Base-by-base conservation (phyloP, 2,888 invertebrate genomes). In the Drosophila monieri region DNA sequence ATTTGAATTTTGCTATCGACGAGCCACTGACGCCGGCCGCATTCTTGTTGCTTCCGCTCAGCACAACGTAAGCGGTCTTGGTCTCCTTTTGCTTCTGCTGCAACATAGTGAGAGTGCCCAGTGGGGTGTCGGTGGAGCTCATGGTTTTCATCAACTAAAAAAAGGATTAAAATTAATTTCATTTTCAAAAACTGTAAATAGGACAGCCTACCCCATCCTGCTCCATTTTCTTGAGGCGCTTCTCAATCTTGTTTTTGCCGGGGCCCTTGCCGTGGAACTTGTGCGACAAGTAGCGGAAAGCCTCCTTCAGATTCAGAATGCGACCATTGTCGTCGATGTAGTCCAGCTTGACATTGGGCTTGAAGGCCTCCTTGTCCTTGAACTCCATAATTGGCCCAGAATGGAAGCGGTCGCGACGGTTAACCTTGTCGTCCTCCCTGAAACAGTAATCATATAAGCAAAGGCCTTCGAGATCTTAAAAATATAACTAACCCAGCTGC, bases 191-290 rank as follows among this genome's bases (percentile, higher is more conserved):
- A n/a, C 12, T 9, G 1, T 8, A 47, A 10, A 5, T 21, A 37
- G 39, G 37, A 23, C 3, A 1, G 25, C 93, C 91, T 88, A 96
- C 96, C 92, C 96, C 96, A 91, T 98, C 98, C 91, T 99, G 98
- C 88, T 97, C 96, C 74, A 95, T 93, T 92, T 99, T 98, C 92
- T 98, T 98, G 92, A 97, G 94, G 76, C 99, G 94, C 90, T 99
- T 99, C 92, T 99, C 99, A 84, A 95, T 95, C 93, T 99, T 99
- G 93, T 98, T 99, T 92, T 99, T 99, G 57, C 99, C 99, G 18
- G 99, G 98, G 1, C 98, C 98, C 93, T 99, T 99, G 55, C 99
- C 99, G 92, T 99, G 99, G 93, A 99, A 99, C 92, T 99, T 98
- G 92, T 99, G 99, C 23, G 98, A 98, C 57, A 99, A 93, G 93